Evolutionary conservation across 2,797 vertebrate genomes (phyloP), one percentile per base, ranked within the genome.

Genomic region (Toxotes lorentzi): DNA sequence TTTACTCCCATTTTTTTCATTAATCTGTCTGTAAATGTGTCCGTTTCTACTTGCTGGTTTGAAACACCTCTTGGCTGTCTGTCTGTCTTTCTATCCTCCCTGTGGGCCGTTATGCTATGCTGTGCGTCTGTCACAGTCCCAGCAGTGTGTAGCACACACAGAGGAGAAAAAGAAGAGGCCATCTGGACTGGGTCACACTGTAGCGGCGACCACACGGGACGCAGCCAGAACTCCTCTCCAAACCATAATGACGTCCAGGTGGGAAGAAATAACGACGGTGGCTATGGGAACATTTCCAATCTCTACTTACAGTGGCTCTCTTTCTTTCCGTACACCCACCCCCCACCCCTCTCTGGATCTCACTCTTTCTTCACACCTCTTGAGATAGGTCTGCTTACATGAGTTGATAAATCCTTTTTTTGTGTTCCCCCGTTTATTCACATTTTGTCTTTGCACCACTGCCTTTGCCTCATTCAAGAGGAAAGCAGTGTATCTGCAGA

Each of bases 351-450:
- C 75, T 64, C 71, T 76, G 60, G 75, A 73, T 83, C 79, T 76
- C 86, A 56, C 78, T 87, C 86, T 86, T 86, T 91, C 80, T 91
- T 82, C 76, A 79, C 83, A 81, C 86, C 89, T 91, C 91, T 89
- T 85, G 87, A 89, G 88, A 89, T 92, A 84, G 78, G 82, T 90
- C 81, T 90, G 83, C 87, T 87, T 87, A 91, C 86, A 92, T 79
- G 85, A 92, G 86, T 91, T 91, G 89, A 92, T 93, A 93, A 94
- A 92, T 91, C 91, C 90, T 90, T 82, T 89, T 68, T 90, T 90
- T 89, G 88, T 91, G 79, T 79, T 63, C 24, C 65, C 72, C 84
- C 47, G 40, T 93, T 94, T 91, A 92, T 91, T 93, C 89, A 86
- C 41, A 59, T 88, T 93, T 94, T 93, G 93, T 94, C 89, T 93